A percentile compares a stretch with the other conserved stretches of the same genome.
Evolutionary conservation across 2,797 vertebrate genomes (phyloP).

Genomic region (Poeciliopsis infans): DNA sequence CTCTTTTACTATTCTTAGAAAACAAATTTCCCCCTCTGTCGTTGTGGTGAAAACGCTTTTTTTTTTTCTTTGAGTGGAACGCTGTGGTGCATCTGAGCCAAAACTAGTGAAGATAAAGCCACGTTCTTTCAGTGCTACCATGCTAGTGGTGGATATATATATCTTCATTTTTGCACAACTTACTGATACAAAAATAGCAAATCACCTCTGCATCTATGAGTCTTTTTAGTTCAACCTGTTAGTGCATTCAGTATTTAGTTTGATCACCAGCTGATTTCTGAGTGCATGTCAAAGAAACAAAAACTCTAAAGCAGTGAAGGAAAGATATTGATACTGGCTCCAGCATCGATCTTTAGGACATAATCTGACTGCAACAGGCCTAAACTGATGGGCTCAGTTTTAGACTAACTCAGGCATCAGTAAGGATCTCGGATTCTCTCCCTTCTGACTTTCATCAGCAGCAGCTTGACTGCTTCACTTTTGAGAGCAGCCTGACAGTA

Average conservation of each 20-base stretch:
- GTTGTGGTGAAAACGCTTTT: background rate
- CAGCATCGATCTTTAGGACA: background rate
- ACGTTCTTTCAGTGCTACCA: background rate
- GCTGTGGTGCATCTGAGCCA: background rate
- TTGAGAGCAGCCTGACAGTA: slow-evolving; percentile 4
- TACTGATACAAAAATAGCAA: background rate
- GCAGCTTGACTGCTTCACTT: background rate
- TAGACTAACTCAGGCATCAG: background rate
- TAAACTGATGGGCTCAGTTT: background rate
- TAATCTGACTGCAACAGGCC: slow-evolving; percentile 4
- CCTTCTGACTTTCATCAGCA: background rate
- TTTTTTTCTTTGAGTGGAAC: background rate
- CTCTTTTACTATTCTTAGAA: background rate
- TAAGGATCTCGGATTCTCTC: background rate
- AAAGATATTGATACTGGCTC: background rate
- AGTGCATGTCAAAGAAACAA: background rate
- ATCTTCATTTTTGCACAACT: background rate
- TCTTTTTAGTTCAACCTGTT: background rate
- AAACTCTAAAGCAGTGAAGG: background rate
- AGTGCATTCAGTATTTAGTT: background rate
- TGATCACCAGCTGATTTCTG: background rate
- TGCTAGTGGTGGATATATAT: background rate
- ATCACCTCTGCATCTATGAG: background rate
- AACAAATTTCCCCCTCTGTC: background rate
- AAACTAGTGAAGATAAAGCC: background rate